Evolutionary conservation across 1,140 invertebrate genomes (phyloP), one percentile per base, ranked within the genome.

Genomic region (Diuraphis noxia): DNA sequence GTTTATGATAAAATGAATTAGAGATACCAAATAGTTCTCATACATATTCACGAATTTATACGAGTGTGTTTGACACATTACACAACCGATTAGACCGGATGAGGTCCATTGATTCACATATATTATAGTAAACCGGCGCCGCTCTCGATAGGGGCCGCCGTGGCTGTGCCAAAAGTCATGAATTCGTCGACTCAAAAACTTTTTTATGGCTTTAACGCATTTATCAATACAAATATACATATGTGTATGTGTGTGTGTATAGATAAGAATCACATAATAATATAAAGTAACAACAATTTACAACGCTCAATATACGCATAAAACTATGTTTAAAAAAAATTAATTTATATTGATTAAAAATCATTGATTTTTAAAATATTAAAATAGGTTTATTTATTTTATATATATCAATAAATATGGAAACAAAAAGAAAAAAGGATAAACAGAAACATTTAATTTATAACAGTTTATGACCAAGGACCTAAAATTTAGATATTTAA

Each of bases 71-170:
- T 41, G 49, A 88, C 86, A 88, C 49, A 40, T 56, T 56, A 38
- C 10, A 56, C 36, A 25, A 72, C 38, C 86, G 86, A 88, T 88
- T 88, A 56, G 49, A 88, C 86, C 49, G 86, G 86, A 88, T 46
- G 43, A 43, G 56, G 40, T 89, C 77, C 43, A 91, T 91, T 81
- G 43, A 91, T 91, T 82, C 89, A 41, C 52, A 40, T n/a, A n/a
- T n/a, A n/a, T n/a, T n/a, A n/a, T 82, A 43, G 43, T 52, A 52
- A 91, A 82, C 89, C 77, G 41, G 52, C 43, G 89, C 43, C 72
- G 89, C 7, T 52, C 77, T 52, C 46, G 46, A 46, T 49, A 88
- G 79, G 79, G 79, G 38, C 36, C 34, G 38, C 36, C 34, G 9
- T 34, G 30, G 23, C 9, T 21, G 13, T 17, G 49, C 34, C 49